phyloP scores from a whole-genome alignment of 2,888 invertebrate species.

The Colostygia pectinataria region DNA sequence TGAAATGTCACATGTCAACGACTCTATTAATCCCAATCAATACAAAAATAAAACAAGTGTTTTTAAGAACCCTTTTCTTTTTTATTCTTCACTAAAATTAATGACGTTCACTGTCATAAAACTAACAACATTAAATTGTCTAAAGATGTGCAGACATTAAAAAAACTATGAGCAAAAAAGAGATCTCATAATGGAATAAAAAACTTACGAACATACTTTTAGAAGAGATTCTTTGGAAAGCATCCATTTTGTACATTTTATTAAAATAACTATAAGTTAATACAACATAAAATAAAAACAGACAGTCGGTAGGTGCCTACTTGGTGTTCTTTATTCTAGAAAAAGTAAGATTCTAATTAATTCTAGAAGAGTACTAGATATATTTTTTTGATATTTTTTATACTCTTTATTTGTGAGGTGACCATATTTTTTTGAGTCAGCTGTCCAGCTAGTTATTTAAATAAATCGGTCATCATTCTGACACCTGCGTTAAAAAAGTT shows the following conservation, averaged over 20 bases:
- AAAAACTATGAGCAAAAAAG: slow-evolving; percentile 56
- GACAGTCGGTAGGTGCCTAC: no score
- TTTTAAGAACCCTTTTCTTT: slow-evolving; percentile 38
- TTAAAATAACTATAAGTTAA: no score
- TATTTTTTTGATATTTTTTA: no score
- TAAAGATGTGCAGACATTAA: slow-evolving; percentile 42
- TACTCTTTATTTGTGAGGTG: no score
- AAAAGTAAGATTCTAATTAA: no score
- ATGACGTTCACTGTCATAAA: slow-evolving; percentile 61
- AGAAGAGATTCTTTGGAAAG: slow-evolving; percentile 80
- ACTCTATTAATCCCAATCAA: background rate
- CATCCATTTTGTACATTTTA: slow-evolving; percentile 67
- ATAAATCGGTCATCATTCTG: no score
- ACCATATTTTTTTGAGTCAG: no score
- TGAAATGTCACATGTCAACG: background rate
- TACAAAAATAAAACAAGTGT: slow-evolving; percentile 23
- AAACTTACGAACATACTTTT: slow-evolving; percentile 49
- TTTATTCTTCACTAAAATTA: slow-evolving; percentile 45
- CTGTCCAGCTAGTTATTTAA: no score
- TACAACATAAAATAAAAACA: no score
- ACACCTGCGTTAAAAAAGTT: no score
- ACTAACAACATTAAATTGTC: slow-evolving; percentile 34
- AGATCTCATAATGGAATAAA: slow-evolving; percentile 74
- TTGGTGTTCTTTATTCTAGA: no score
- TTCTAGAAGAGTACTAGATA: no score